These are phyloP conservation scores for Hipparchia semele DNA, from an alignment of 2,888 invertebrate species.

Conservation along the genomic window DNA sequence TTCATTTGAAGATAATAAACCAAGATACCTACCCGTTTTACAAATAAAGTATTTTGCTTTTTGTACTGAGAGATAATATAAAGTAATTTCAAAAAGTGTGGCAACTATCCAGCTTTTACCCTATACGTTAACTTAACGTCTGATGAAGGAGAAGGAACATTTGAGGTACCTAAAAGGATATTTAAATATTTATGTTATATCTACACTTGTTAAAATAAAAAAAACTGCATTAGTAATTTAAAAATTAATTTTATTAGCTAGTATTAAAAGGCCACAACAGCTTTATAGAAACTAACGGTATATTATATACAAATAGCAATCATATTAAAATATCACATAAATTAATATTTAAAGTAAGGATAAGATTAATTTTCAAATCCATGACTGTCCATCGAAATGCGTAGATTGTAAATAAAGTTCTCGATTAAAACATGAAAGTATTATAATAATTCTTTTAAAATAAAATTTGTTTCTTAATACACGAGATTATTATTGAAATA, in stretches of 20 bases:
- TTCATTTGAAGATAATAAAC: no score
- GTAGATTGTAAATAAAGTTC: conserved; percentile 21
- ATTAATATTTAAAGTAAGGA: conserved; percentile 29
- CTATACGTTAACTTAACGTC: no score
- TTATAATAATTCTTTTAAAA: conserved; percentile 18
- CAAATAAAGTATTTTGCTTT: no score
- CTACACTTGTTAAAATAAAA: background rate
- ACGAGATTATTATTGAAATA: conserved; percentile 45
- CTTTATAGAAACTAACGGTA: conserved; percentile 49
- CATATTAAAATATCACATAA: conserved; percentile 39
- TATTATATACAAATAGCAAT: conserved; percentile 55
- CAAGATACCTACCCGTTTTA: no score
- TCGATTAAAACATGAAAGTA: conserved; percentile 24
- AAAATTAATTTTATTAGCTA: conserved; percentile 66
- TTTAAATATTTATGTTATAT: no score
- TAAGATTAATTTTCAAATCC: conserved; percentile 9
- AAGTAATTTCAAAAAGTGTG: no score
- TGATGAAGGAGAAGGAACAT: no score
- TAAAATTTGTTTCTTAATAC: conserved; percentile 39
- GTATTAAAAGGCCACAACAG: conserved; percentile 61
- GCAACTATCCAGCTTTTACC: no score
- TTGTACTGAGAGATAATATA: no score
- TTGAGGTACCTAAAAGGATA: no score
- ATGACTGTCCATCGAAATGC: conserved; percentile 14
- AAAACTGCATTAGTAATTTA: conserved; percentile 33